A percentile compares a stretch with the other conserved stretches of the same genome.
Evolutionary conservation across 2,888 invertebrate species (phyloP).

Genomic region (Hypsopygia costalis): DNA sequence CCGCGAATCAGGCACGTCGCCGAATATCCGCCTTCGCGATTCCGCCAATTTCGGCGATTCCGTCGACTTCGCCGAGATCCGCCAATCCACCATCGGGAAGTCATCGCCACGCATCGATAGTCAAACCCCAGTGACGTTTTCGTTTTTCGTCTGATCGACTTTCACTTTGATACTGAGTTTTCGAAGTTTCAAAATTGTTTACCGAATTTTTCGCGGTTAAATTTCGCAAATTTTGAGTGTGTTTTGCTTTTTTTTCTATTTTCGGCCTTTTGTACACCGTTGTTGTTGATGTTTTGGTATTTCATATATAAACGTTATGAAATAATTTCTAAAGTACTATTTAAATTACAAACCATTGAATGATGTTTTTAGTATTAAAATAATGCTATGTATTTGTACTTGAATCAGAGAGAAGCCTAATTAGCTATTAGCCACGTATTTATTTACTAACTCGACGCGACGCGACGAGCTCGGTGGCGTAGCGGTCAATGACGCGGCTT

Average conservation of each 20-base stretch:
- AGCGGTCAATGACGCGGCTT: too few species aligned
- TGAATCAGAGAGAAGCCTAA: too few species aligned
- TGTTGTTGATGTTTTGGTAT: too few species aligned
- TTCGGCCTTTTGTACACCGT: not conserved
- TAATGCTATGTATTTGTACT: too few species aligned
- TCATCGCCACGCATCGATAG: not conserved
- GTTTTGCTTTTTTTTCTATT: not conserved
- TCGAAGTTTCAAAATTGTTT: constrained; percentile 7
- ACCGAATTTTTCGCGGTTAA: constrained; percentile 6
- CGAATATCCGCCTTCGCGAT: constrained; percentile 2
- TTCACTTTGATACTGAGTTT: constrained; percentile 8
- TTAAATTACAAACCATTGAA: too few species aligned
- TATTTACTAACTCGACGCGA: too few species aligned
- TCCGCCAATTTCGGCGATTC: not conserved
- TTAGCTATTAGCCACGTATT: too few species aligned
- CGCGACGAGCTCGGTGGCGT: too few species aligned
- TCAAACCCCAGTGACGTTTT: not conserved
- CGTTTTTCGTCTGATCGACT: constrained; percentile 2
- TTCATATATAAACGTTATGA: too few species aligned
- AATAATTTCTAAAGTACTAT: too few species aligned
- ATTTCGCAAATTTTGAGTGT: not conserved
- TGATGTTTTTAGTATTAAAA: too few species aligned
- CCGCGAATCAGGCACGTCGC: constrained; percentile 6
- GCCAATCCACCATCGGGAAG: not conserved
- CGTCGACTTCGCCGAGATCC: too few species aligned